Base-by-base conservation (phyloP, 2,797 vertebrate species). In the Vespertilio murinus region DNA sequence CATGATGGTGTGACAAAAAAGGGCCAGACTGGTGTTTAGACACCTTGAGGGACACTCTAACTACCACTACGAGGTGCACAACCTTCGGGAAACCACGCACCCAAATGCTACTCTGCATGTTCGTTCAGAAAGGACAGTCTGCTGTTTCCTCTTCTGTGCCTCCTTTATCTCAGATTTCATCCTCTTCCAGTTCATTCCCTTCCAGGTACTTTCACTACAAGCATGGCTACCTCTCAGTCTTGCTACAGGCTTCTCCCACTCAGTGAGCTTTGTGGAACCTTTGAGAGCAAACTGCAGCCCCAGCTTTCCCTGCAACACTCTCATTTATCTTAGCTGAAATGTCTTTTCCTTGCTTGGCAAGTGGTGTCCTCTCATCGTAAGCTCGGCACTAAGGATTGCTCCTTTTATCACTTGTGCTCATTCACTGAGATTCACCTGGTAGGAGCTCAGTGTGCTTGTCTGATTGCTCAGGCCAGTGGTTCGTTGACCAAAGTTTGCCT, bases 1-100 rank as follows among this genome's bases (percentile, higher is more conserved):
- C 40, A 61, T 80, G 23, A 28, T 42, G 25, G 7, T 35, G 59
- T 81, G 47, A 49, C 42, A 47, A 69, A 59, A 80, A 40, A 78
- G 22, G 1, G 40, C 4, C 20, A 64, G 0, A 40, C 14, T n/a
- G 7, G 10, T 13, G 2, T 73, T 8, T 30, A 11, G 49, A 79
- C 79, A 22, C 17, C 9, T 20, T 33, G 17, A 11, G 38, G 30
- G 1, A 7, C 40, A 47, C 14, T 61, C 17, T 12, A 22, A 52
- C 1, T 28, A 8, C 17, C 64, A n/a, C 14, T 6, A 23, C 6
- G 14, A 77, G n/a, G 47, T 3, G 0, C 5, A 11, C 4, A 12
- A 6, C 1, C 8, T 61, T 33, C 14, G 11, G 16, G 25, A 71
- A 52, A 40, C 6, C 5, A 5, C 8, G 38, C 35, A 52, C 8